Evolutionary conservation across 2,113 vertebrate genomes (phyloP), one percentile per base, ranked within the genome.

Genomic region (Rattus rattus): DNA sequence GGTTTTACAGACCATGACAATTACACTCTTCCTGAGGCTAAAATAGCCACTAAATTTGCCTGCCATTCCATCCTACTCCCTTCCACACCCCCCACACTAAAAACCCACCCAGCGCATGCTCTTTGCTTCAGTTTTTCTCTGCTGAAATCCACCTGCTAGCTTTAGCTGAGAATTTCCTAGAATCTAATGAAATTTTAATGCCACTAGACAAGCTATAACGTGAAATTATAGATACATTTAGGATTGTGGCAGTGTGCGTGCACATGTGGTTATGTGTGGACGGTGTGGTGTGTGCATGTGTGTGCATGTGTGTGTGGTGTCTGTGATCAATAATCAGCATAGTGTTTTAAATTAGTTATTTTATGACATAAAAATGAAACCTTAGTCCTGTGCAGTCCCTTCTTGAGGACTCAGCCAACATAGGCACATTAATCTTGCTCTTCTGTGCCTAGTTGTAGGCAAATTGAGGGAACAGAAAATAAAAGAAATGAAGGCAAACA

Each of bases 241-340:
- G 28, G 7, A 61, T 19, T 24, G 0, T 1, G 36, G 9, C 39
- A 30, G 39, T 43, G 26, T 65, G 56, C 52, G 39, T 30, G 47
- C 49, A 10, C 20, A 11, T 49, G 76, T 52, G 73, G 39, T 24
- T 77, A 22, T 63, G 49, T 70, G 47, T 59, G 43, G 47, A 2
- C 1, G 14, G 0, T 10, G 52, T 5, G 30, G 49, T 16, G 22
- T 52, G 11, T 7, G 7, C 2, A 20, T 20, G 39, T 8, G 24
- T 52, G 52, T 43, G 2, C 13, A 0, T 9, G 43, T 5, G 43
- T n/a, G 49, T 14, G 26, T 49, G 14, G 7, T 33, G 30, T 63
- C 28, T n/a, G 24, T 67, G 3, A 70, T 43, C 39, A 93, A 79
- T 30, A 77, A 13, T 4, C 52, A 59, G 28, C 24, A 6, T 76